Evolutionary conservation across 2,888 invertebrate genomes (phyloP).

Genomic region (Lydus trimaculatus): DNA sequence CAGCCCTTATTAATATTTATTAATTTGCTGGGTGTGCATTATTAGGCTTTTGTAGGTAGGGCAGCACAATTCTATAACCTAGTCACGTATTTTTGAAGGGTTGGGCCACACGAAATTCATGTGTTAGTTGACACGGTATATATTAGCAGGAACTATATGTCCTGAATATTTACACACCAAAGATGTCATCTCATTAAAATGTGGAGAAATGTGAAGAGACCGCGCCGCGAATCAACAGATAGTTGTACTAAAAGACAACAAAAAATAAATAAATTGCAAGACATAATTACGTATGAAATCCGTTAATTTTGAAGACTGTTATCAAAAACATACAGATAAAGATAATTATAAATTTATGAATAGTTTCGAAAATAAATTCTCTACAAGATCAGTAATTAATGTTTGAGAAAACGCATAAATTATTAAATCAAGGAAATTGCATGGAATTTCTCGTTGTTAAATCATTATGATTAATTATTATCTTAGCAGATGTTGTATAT

Average conservation of each 20-base stretch:
- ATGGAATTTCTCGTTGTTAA: not conserved
- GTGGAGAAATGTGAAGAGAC: not conserved
- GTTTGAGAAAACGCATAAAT: slow-evolving; percentile 12
- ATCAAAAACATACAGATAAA: no score
- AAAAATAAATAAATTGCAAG: no score
- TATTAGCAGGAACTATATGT: slow-evolving; percentile 31
- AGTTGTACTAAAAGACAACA: not conserved
- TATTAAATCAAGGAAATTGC: slow-evolving; percentile 2
- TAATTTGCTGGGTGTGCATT: slow-evolving; percentile 33
- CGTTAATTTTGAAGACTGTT: not conserved
- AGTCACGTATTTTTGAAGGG: slow-evolving; percentile 44
- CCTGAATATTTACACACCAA: slow-evolving; percentile 34
- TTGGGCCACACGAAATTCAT: slow-evolving; percentile 45
- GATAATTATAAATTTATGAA: slow-evolving; percentile 40
- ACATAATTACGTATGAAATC: not conserved
- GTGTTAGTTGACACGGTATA: slow-evolving; percentile 41
- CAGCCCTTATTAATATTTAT: slow-evolving; percentile 44
- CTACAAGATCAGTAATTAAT: not conserved
- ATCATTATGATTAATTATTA: not conserved
- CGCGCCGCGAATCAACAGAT: slow-evolving; percentile 2
- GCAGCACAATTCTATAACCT: slow-evolving; percentile 25
- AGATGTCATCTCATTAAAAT: slow-evolving; percentile 11
- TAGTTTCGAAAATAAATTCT: slow-evolving; percentile 31
- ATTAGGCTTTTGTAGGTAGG: slow-evolving; percentile 27
- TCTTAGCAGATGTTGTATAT: not conserved